These are phyloP conservation scores for Parelbella ahira DNA, from an alignment of 2,888 invertebrate genomes.

Conservation along the genomic window DNA sequence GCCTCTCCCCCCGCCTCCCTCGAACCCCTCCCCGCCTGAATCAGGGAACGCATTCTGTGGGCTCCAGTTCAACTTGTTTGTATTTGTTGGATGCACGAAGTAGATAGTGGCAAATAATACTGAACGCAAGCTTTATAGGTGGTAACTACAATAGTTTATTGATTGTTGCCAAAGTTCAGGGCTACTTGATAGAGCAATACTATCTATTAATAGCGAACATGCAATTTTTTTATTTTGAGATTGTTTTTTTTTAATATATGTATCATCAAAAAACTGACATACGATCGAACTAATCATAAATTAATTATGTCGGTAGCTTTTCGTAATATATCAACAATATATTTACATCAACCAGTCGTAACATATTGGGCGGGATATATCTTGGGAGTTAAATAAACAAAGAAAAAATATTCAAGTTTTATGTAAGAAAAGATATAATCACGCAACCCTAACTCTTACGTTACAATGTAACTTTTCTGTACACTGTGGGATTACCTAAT, in stretches of 20 bases:
- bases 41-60: slow-evolving; percentile 30
- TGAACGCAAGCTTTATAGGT: slow-evolving; percentile 42
- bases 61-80: slow-evolving; percentile 31
- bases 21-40: slow-evolving; percentile 18
- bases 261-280: too few relatives aligned
- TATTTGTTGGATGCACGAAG: slow-evolving; percentile 54
- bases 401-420: too few relatives aligned
- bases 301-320: too few relatives aligned
- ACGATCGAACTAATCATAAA: too few relatives aligned
- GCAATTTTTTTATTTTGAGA: too few relatives aligned
- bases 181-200: slow-evolving; percentile 6
- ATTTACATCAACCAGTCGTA: too few relatives aligned
- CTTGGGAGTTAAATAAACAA: too few relatives aligned
- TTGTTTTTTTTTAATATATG: too few relatives aligned
- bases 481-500: too few relatives aligned
- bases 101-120: slow-evolving; percentile 55
- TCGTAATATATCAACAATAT: too few relatives aligned
- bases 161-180: slow-evolving; percentile 36
- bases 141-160: slow-evolving; percentile 39
- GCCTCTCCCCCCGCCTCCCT: slow-evolving; percentile 32
- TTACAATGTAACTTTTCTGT: background rate
- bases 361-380: too few relatives aligned
- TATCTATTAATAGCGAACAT: too few relatives aligned
- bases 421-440: background rate
- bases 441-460: background rate